phyloP scores from a whole-genome alignment of 23 tunicate genomes.

The Trididemnum nubilum region DNA sequence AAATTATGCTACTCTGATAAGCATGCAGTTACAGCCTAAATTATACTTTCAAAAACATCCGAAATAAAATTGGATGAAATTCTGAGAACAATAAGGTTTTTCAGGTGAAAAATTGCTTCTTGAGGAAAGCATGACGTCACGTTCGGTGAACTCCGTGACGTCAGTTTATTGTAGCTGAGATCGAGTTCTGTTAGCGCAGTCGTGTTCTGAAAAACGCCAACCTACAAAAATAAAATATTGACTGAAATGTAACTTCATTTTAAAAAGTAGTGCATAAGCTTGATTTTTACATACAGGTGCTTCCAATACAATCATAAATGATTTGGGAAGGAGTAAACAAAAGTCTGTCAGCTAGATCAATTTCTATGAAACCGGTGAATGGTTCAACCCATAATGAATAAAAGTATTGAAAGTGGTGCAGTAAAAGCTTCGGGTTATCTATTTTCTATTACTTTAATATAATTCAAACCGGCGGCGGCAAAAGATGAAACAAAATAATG shows the following conservation, averaged over 20 bases:
- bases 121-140: slow-evolving; percentile 38
- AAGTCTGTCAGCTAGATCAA: too few species aligned
- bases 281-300: too few species aligned
- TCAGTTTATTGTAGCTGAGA: slow-evolving; percentile 56
- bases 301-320: too few species aligned
- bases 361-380: too few species aligned
- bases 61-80: slow-evolving; percentile 49
- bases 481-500: too few species aligned
- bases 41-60: slow-evolving; percentile 34
- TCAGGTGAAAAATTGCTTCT: slow-evolving; percentile 35
- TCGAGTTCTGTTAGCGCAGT: slow-evolving; percentile 54
- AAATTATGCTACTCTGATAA: not conserved
- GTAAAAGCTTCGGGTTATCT: too few species aligned
- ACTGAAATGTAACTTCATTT: not conserved
- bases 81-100: slow-evolving; percentile 47
- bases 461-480: too few species aligned
- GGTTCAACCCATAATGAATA: too few species aligned
- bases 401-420: too few species aligned
- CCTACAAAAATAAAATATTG: slow-evolving; percentile 23
- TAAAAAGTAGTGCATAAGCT: too few species aligned
- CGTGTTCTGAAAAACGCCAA: not conserved
- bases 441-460: too few species aligned
- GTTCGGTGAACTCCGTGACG: not conserved
- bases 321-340: too few species aligned
- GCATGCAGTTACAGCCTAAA: not conserved